Evolutionary conservation across 2,888 invertebrate genomes (phyloP), one percentile per base, ranked within the genome.

Genomic region (Seira sanloemensis): DNA sequence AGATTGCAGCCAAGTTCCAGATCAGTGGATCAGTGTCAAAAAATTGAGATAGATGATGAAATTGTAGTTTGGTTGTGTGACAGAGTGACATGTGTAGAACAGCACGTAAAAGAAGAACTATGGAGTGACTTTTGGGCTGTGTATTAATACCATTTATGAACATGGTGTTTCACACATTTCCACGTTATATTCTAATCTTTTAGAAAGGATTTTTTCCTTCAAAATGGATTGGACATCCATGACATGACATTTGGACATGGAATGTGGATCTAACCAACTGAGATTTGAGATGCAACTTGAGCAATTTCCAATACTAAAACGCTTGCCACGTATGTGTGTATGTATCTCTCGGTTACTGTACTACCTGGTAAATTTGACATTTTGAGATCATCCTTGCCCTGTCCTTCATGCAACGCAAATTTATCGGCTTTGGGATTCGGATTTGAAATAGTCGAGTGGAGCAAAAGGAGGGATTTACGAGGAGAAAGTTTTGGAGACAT

Each of bases 321-420:
- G n/a, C n/a, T n/a, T n/a, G n/a, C n/a, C n/a, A 50, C n/a, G 50
- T 50, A 50, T 50, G 50, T 1, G 50, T n/a, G n/a, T n/a, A n/a
- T n/a, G 2, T 50, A 16, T 50, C 2, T 50, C 50, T 50, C 16
- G 16, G 5, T 50, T 12, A n/a, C n/a, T n/a, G n/a, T n/a, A n/a
- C n/a, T n/a, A n/a, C 50, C 50, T 12, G 50, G 16, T 18, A 16
- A 50, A 50, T 50, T 50, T 50, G 50, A 50, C 50, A 50, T 50
- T n/a, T 50, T 50, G 50, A 50, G 50, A 50, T 50, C 50, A 50
- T 50, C 50, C 50, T 50, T 50, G 50, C 16, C 50, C n/a, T 50
- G 50, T 16, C 50, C 50, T 50, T 50, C 16, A n/a, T n/a, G n/a
- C n/a, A n/a, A n/a, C n/a, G n/a, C n/a, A n/a, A n/a, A n/a, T n/a